These are phyloP conservation scores for Apostichopus parvimensis DNA, from an alignment of 35 echinoderm and acorn worm species.

Conservation along the genomic window DNA sequence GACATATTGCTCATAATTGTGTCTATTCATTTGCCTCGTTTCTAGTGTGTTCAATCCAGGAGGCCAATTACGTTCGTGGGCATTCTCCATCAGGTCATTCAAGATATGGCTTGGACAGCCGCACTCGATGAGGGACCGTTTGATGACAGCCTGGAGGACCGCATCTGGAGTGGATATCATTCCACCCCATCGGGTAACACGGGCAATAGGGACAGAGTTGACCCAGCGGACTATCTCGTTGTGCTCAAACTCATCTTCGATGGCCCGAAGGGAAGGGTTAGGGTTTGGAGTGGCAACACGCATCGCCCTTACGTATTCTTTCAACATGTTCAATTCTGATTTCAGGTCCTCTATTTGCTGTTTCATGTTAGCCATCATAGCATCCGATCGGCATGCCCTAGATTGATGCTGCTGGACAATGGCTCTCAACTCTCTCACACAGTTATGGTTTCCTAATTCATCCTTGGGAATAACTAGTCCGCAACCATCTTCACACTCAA, in stretches of 20 bases:
- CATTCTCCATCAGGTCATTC: slow-evolving; percentile 96
- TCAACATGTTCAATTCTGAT: slow-evolving; percentile 90
- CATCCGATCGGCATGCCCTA: slow-evolving; percentile 60
- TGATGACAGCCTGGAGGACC: slow-evolving; percentile 96
- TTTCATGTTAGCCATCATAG: slow-evolving; percentile 77
- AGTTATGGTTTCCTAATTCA: slow-evolving; percentile 91
- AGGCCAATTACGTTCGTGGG: slow-evolving; percentile 97
- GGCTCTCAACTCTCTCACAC: slow-evolving; percentile 79
- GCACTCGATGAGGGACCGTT: slow-evolving; percentile 91
- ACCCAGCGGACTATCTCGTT: slow-evolving; percentile 97
- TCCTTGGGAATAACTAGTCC: slow-evolving; percentile 98
- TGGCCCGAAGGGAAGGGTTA: slow-evolving; percentile 88
- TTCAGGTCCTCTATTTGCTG: slow-evolving; percentile 70
- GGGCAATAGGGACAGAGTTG: slow-evolving; percentile 84
- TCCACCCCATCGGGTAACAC: slow-evolving; percentile 95
- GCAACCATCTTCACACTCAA: slow-evolving; percentile 87
- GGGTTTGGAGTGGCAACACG: slow-evolving; percentile 82
- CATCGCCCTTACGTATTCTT: slow-evolving; percentile 96
- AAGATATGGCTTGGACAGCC: slow-evolving; percentile 88
- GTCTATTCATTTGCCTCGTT: slow-evolving; percentile 95
- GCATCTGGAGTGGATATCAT: slow-evolving; percentile 99
- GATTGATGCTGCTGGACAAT: slow-evolving; percentile 83
- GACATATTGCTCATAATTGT: slow-evolving; percentile 96
- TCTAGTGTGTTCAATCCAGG: slow-evolving; percentile 89
- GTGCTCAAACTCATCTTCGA: slow-evolving; percentile 98